These are phyloP conservation scores for Stenichneumon culpator DNA, from an alignment of 2,888 invertebrate species.

Conservation along the genomic window DNA sequence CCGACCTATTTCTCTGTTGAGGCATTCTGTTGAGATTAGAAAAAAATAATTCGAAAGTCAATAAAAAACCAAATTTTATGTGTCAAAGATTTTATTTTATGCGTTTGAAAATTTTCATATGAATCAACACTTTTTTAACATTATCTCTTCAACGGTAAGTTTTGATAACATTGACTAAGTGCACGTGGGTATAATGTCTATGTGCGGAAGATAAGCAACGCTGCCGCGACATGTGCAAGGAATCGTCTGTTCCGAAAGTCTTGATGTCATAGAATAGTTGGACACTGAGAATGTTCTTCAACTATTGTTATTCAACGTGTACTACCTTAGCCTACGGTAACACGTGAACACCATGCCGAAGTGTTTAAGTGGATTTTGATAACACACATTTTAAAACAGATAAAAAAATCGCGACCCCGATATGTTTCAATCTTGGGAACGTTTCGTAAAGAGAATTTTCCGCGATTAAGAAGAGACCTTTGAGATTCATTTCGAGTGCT, in stretches of 20 bases:
- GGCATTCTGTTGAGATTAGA: background rate
- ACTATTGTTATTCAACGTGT: constrained; percentile 22
- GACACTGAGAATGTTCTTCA: background rate
- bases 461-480: constrained; percentile 10
- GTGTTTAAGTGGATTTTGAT: constrained; percentile 34
- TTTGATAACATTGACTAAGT: background rate
- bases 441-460: background rate
- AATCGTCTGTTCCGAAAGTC: constrained; percentile 15
- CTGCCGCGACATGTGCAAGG: constrained; percentile 17
- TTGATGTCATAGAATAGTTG: constrained; percentile 19
- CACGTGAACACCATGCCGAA: constrained; percentile 16
- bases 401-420: constrained; percentile 3
- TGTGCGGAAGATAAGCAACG: background rate
- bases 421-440: background rate
- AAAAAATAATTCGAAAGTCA: background rate
- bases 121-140: background rate
- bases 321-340: background rate
- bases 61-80: background rate
- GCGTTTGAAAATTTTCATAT: background rate
- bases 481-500: constrained; percentile 7
- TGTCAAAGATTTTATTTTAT: background rate
- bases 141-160: background rate
- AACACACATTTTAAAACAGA: constrained; percentile 18
- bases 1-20: background rate
- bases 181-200: background rate